Conservation (phyloP, 1,140 invertebrate genomes). For the Pseudomyrmex flavicornis region DNA sequence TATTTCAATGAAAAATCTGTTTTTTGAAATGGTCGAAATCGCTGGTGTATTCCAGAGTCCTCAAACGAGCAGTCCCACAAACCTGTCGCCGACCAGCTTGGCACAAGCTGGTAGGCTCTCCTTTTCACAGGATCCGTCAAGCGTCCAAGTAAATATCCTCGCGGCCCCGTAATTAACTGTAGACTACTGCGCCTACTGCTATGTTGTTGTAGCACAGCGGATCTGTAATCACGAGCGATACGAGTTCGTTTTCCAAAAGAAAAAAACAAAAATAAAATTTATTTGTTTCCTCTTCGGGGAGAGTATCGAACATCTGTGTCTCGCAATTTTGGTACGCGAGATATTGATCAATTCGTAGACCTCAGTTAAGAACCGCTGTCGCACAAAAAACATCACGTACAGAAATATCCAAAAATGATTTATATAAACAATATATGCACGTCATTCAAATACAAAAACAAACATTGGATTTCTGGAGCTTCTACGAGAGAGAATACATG, state of each 20-base stretch:
- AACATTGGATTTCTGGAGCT: neutral
- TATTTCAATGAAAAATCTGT: constrained; percentile 21
- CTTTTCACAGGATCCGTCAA: constrained; percentile 85
- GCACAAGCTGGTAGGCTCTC: constrained; percentile 86
- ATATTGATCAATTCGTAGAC: constrained; percentile 13
- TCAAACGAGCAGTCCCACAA: constrained; percentile 89
- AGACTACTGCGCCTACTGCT: constrained; percentile 43
- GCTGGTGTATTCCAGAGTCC: constrained; percentile 88
- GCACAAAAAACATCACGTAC: neutral
- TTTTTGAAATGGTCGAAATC: constrained; percentile 75
- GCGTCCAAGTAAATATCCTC: constrained; percentile 85
- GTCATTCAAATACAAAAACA: too few species aligned
- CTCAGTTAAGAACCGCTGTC: constrained; percentile 46
- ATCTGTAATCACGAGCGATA: constrained; percentile 44
- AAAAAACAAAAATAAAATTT: neutral
- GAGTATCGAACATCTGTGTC: neutral
- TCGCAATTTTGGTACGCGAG: neutral
- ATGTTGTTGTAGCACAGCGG: neutral
- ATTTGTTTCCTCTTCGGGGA: neutral
- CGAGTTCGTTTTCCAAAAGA: neutral
- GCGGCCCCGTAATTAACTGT: constrained; percentile 72
- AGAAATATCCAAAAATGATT: constrained; percentile 28
- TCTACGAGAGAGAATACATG: neutral
- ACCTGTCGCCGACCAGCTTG: constrained; percentile 90
- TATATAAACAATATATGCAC: too few species aligned